Base-by-base conservation (phyloP, 2,797 vertebrate species). In the Anabacerthia variegaticeps region DNA sequence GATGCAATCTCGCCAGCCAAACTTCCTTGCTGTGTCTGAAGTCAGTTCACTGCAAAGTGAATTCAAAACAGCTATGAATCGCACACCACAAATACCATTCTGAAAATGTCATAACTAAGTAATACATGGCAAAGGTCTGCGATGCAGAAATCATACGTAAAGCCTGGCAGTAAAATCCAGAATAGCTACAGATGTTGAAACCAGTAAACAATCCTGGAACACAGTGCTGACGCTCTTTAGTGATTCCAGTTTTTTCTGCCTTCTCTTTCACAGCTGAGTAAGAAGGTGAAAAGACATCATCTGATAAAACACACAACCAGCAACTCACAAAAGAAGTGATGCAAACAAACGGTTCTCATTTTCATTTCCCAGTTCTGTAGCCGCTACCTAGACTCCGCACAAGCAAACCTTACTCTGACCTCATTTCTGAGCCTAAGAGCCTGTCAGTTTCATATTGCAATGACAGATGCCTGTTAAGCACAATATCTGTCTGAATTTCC, bases 91-190 rank as follows among this genome's bases (percentile, higher is more conserved):
- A 93, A 97, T 94, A 92, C 94, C 92, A 93, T 93, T 96, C 85
- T 82, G 95, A 90, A 92, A 97, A 96, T 71, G 91, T 96, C 89
- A 91, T 94, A 93, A 83, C 82, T 92, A 92, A 95, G 88, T 85
- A 95, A 94, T 76, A 86, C 66, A 91, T 67, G 41, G 80, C 76
- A 95, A 93, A 90, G 46, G 36, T 59, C 85, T 94, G 74, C 61
- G 94, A 90, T 82, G 66, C 73, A 86, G 76, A 81, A 67, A 92
- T 84, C 34, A 1, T 52, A 86, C 23, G n/a, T 44, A 94, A 93
- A 92, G 69, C 55, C 89, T 81, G 82, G 82, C 56, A 94, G 71
- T 76, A 88, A 93, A 94, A 92, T 87, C 79, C 95, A 89, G 85
- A 94, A 88, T 46, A 84, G 36, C 48, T 61, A 92, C 3, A 3